These are phyloP conservation scores for Chroicocephalus ridibundus DNA, from an alignment of 2,113 vertebrate genomes.

Conservation along the genomic window DNA sequence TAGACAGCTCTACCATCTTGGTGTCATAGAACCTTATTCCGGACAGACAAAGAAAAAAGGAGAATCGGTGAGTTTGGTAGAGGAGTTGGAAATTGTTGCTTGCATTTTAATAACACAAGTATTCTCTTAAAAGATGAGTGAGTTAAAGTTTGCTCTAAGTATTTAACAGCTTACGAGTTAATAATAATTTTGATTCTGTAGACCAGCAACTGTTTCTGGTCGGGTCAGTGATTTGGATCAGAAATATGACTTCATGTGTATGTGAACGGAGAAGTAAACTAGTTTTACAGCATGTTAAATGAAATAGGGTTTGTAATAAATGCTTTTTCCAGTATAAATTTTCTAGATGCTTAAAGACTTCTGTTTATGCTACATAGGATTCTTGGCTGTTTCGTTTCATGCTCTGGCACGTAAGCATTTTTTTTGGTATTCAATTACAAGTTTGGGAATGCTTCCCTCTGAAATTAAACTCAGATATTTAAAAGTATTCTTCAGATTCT, in stretches of 20 bases:
- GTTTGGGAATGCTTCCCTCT: background rate
- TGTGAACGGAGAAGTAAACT: background rate
- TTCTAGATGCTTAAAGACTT: background rate
- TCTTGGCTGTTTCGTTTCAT: background rate
- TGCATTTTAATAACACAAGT: background rate
- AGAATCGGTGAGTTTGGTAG: slow-evolving; percentile 80
- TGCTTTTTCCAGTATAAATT: background rate
- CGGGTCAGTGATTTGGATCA: background rate
- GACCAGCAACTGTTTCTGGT: background rate
- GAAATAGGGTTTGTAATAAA: background rate
- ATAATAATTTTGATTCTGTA: background rate
- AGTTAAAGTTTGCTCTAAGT: background rate
- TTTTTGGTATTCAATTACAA: background rate
- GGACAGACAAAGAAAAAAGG: slow-evolving; percentile 94
- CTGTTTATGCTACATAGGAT: background rate
- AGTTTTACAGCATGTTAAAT: background rate
- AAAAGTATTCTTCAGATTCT: background rate
- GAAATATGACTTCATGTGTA: background rate
- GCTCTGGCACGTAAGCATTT: background rate
- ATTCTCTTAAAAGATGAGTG: background rate
- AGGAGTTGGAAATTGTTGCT: background rate
- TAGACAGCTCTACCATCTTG: slow-evolving; percentile 93
- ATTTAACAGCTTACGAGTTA: background rate
- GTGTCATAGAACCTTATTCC: slow-evolving; percentile 88
- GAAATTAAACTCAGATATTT: background rate